phyloP scores from a whole-genome alignment of 2,113 vertebrate species.

The Myotis yumanensis region DNA sequence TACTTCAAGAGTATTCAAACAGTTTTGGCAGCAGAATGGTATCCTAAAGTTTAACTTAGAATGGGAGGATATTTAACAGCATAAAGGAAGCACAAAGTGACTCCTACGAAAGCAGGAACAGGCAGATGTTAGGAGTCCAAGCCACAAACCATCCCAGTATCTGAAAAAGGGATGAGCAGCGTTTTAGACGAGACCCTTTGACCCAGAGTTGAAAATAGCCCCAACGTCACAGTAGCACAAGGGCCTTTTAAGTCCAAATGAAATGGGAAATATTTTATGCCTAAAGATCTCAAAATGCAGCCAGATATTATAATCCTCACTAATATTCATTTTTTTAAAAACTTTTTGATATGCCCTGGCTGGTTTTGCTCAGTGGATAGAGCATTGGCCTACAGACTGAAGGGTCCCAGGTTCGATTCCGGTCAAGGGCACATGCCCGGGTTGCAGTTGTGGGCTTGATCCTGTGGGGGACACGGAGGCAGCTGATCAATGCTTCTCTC shows the following conservation, averaged over 20 bases:
- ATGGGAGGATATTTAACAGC: neutral
- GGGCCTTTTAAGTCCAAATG: neutral
- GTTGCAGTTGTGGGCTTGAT: no score
- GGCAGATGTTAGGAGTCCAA: neutral
- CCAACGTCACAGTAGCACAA: neutral
- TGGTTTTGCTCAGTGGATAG: no score
- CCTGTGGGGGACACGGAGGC: no score
- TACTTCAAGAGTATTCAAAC: neutral
- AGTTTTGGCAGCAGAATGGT: neutral
- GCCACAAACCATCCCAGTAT: fast-evolving
- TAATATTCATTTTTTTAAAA: neutral
- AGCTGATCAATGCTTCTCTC: no score
- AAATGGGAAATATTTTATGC: neutral
- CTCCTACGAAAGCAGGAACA: neutral
- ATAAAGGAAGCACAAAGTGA: neutral
- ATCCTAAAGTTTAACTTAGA: neutral
- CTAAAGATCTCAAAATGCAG: neutral
- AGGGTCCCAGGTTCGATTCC: no score
- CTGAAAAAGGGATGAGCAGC: neutral
- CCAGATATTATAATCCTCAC: neutral
- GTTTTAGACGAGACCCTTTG: neutral
- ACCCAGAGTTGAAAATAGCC: neutral
- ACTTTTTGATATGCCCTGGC: neutral
- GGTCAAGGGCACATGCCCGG: no score
- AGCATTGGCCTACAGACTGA: no score